A percentile compares a stretch with the other conserved stretches of the same genome.
These are phyloP conservation scores for Noctua janthina DNA, from an alignment of 2,888 invertebrate species.

Conservation along the genomic window DNA sequence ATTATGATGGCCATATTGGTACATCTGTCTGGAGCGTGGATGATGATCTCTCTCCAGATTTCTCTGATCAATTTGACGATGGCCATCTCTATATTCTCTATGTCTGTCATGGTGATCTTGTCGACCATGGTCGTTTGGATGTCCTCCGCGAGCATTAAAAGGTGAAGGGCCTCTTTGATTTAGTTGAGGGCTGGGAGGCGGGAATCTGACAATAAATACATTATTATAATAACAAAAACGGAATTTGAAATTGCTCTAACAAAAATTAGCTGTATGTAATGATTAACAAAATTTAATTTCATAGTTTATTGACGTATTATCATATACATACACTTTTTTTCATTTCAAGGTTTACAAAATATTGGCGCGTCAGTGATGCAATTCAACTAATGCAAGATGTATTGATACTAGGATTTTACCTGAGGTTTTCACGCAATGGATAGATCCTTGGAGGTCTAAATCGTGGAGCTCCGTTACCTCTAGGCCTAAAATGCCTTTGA, in stretches of 20 bases:
- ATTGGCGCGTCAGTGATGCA: constrained; percentile 78
- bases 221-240: neutral
- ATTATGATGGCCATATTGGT: constrained; percentile 67
- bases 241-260: neutral
- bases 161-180: constrained; percentile 67
- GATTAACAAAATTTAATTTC: neutral
- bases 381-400: constrained; percentile 46
- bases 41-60: constrained; percentile 72
- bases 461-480: constrained; percentile 78
- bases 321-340: constrained; percentile 23
- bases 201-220: constrained; percentile 77
- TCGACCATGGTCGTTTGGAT: constrained; percentile 65
- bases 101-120: constrained; percentile 74
- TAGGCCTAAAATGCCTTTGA: constrained; percentile 84
- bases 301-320: constrained; percentile 12
- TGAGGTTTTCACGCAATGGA: constrained; percentile 72
- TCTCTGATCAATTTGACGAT: constrained; percentile 68
- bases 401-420: constrained; percentile 70
- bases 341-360: constrained; percentile 36
- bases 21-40: constrained; percentile 64
- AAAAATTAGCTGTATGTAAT: neutral
- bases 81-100: constrained; percentile 70
- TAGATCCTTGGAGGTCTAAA: constrained; percentile 79
- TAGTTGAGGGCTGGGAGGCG: constrained; percentile 74
- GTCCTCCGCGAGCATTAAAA: constrained; percentile 68